These are phyloP conservation scores for Portevinia maculata DNA, from an alignment of 2,888 invertebrate species.

Conservation along the genomic window DNA sequence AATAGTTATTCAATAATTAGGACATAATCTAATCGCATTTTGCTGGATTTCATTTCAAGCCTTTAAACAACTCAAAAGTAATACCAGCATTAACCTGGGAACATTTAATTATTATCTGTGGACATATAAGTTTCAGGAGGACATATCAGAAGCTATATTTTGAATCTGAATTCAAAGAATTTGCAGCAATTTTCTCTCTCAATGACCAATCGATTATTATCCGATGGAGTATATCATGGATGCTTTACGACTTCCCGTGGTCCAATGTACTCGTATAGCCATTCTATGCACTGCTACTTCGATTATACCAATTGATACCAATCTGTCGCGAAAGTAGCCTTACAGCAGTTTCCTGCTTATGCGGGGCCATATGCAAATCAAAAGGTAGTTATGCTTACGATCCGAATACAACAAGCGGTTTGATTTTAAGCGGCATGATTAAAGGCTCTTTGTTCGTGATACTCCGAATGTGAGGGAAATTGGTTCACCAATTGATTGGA, in stretches of 20 bases:
- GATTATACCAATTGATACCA: slow-evolving; percentile 73
- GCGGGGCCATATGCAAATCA: slow-evolving; percentile 70
- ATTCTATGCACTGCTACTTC: slow-evolving; percentile 67
- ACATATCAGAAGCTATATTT: slow-evolving; percentile 24
- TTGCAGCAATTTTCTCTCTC: slow-evolving; percentile 53
- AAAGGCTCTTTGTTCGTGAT: slow-evolving; percentile 70
- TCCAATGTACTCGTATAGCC: slow-evolving; percentile 7
- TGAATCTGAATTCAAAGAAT: slow-evolving; percentile 31
- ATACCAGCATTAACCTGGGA: background rate
- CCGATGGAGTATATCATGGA: slow-evolving; percentile 26
- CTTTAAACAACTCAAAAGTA: no score
- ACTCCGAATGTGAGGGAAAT: slow-evolving; percentile 54
- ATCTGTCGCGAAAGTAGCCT: slow-evolving; percentile 66
- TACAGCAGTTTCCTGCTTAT: slow-evolving; percentile 66
- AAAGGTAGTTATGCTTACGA: slow-evolving; percentile 10
- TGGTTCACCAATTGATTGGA: slow-evolving; percentile 68
- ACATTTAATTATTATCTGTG: background rate
- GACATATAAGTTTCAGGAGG: slow-evolving; percentile 29
- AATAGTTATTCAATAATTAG: no score
- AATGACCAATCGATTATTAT: slow-evolving; percentile 65
- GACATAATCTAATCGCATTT: no score
- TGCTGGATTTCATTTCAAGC: no score
- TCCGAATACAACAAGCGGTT: slow-evolving; percentile 21
- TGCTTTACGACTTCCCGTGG: slow-evolving; percentile 49
- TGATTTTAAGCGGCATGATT: slow-evolving; percentile 70